A percentile compares a stretch with the other conserved stretches of the same genome.
These are phyloP conservation scores for Euclidia mi DNA, from an alignment of 2,888 invertebrate species.

Conservation along the genomic window DNA sequence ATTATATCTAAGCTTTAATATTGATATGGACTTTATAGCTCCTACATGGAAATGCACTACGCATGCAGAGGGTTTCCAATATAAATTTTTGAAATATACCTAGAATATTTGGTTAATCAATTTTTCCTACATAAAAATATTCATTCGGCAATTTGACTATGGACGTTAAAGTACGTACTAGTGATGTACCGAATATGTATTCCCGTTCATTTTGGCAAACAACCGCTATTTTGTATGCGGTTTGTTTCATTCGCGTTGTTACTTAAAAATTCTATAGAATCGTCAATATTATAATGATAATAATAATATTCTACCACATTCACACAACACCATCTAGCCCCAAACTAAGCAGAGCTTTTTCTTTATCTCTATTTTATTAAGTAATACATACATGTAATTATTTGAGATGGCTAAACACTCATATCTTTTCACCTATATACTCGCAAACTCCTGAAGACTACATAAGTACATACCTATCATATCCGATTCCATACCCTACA, in stretches of 20 bases:
- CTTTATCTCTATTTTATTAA: too few relatives aligned
- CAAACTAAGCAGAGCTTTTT: too few relatives aligned
- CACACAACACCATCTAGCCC: too few relatives aligned
- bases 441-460: too few relatives aligned
- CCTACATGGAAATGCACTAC: not conserved
- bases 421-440: too few relatives aligned
- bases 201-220: not conserved
- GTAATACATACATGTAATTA: too few relatives aligned
- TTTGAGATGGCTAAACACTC: too few relatives aligned
- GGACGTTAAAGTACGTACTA: slow-evolving; percentile 16
- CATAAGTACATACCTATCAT: too few relatives aligned
- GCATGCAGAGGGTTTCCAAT: slow-evolving; percentile 10
- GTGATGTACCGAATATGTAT: not conserved
- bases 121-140: slow-evolving; percentile 36
- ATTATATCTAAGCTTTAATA: not conserved
- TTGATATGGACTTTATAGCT: not conserved
- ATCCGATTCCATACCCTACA: too few relatives aligned
- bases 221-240: not conserved
- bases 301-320: too few relatives aligned
- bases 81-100: slow-evolving; percentile 12
- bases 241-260: not conserved
- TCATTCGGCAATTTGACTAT: slow-evolving; percentile 32
- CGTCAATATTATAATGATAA: too few relatives aligned
- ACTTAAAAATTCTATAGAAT: too few relatives aligned
- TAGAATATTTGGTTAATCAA: slow-evolving; percentile 16